phyloP scores from a whole-genome alignment of 2,797 vertebrate genomes.

The Zalophus californianus region DNA sequence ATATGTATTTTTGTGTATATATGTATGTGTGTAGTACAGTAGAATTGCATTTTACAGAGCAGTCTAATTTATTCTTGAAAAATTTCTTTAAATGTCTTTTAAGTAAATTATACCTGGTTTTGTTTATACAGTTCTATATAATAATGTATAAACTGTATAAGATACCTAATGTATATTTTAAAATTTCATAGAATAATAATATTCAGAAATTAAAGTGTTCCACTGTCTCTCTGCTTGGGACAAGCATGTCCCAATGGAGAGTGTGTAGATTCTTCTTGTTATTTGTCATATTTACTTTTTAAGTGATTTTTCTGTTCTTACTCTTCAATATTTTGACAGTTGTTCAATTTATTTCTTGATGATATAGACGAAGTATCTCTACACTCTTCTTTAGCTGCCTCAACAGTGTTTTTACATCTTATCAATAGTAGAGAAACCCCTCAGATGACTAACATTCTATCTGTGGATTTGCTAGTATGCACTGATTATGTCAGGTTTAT shows the following conservation, averaged over 20 bases:
- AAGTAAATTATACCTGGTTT: not conserved
- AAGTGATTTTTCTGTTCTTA: not conserved
- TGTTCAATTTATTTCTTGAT: constrained; percentile 33
- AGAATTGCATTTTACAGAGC: not conserved
- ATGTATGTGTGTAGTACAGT: not conserved
- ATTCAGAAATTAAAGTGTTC: not conserved
- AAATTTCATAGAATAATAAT: constrained; percentile 2
- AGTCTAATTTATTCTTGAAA: constrained; percentile 38
- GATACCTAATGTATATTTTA: not conserved
- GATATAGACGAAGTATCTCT: not conserved
- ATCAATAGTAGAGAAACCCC: not conserved
- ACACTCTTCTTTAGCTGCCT: not conserved
- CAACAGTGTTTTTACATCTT: constrained; percentile 33
- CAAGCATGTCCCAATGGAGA: not conserved
- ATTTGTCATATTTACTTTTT: constrained; percentile 18
- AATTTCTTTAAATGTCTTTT: not conserved
- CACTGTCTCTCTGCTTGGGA: not conserved
- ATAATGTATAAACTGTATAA: not conserved
- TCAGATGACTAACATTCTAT: not conserved
- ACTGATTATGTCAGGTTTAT: not conserved
- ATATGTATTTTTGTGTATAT: not conserved
- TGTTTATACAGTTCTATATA: not conserved
- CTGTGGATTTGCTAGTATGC: not conserved
- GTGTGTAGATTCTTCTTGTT: constrained; percentile 15
- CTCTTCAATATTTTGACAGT: not conserved